Evolutionary conservation across 1,140 invertebrate species (phyloP), one percentile per base, ranked within the genome.

Genomic region (Hycleus phaleratus): DNA sequence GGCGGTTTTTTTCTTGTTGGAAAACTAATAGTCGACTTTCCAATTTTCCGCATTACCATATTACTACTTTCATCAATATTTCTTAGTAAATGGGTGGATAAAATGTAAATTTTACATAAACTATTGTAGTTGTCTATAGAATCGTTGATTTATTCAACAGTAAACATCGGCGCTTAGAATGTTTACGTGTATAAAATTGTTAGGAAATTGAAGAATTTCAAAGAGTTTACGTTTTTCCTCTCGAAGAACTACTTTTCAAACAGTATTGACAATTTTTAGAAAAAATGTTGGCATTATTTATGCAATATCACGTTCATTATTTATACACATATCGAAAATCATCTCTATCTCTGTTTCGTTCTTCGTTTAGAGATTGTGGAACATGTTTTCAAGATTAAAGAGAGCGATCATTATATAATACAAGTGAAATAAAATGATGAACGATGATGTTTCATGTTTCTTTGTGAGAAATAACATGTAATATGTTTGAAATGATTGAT

Each of bases 371-470:
- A 53, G 25, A 25, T 11, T 44, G 42, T 45, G 24, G 42, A 12
- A 46, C 46, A 53, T 32, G 32, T 32, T 32, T 32, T 32, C 7
- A 4, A 32, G 32, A 32, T 32, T 32, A 32, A 32, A 32, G 32
- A 32, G 32, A 32, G 7, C 32, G 32, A 32, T 32, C 32, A 32
- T 32, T 32, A 32, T 32, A 32, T 32, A 32, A 32, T 32, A 32
- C 32, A 32, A 32, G 32, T 32, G 46, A 46, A 46, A 53, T 49
- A 49, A 49, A 53, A 45, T 53, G 51, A 53, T 53, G 51, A 32
- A 53, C 51, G 51, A 53, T 53, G 51, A 53, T 53, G 42, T 46
- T 53, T 26, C 51, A 53, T 53, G 51, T 53, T 53, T 45, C 42
- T 44, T 53, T 53, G 46, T 53, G 18, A 5, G 38, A 38, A 49